These are phyloP conservation scores for Chouioia cunea DNA, from an alignment of 2,888 invertebrate genomes.

Conservation along the genomic window DNA sequence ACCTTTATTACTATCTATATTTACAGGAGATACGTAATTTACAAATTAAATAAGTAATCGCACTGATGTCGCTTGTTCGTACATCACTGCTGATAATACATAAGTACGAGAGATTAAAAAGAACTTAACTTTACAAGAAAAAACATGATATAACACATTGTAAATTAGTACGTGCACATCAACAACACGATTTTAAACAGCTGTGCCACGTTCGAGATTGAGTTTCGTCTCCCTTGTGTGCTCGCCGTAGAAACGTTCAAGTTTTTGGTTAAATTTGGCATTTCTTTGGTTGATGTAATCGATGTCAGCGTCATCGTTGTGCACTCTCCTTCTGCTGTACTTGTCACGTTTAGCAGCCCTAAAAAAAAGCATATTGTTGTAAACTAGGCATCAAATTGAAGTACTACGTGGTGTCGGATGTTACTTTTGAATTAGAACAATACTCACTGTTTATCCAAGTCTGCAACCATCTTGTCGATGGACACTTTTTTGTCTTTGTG, in stretches of 20 bases:
- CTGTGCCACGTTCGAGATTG: conserved; percentile 98
- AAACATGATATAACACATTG: background rate
- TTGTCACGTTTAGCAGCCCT: conserved; percentile 92
- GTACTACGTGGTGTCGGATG: background rate
- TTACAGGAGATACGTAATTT: too few relatives aligned
- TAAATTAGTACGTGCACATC: too few relatives aligned
- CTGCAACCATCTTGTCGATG: conserved; percentile 93
- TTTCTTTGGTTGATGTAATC: conserved; percentile 99
- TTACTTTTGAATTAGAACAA: conserved; percentile 13
- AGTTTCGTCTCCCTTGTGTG: conserved; percentile 99
- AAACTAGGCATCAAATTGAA: background rate
- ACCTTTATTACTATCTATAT: conserved; percentile 4
- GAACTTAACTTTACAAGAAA: background rate
- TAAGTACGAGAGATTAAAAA: background rate
- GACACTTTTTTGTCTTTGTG: conserved; percentile 92
- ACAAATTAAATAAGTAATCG: too few relatives aligned
- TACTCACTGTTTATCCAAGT: conserved; percentile 87
- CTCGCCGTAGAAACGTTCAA: conserved; percentile 96
- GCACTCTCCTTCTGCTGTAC: conserved; percentile 93
- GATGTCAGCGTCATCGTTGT: conserved; percentile 98
- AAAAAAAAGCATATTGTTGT: conserved; percentile 47
- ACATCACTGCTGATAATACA: too few relatives aligned
- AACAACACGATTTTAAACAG: conserved; percentile 77
- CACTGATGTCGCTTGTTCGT: too few relatives aligned
- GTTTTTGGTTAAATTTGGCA: conserved; percentile 97